A percentile compares a stretch with the other conserved stretches of the same genome.
phyloP scores from a whole-genome alignment of 92 coral and sea anemone genomes.

The Heliopora coerulea region DNA sequence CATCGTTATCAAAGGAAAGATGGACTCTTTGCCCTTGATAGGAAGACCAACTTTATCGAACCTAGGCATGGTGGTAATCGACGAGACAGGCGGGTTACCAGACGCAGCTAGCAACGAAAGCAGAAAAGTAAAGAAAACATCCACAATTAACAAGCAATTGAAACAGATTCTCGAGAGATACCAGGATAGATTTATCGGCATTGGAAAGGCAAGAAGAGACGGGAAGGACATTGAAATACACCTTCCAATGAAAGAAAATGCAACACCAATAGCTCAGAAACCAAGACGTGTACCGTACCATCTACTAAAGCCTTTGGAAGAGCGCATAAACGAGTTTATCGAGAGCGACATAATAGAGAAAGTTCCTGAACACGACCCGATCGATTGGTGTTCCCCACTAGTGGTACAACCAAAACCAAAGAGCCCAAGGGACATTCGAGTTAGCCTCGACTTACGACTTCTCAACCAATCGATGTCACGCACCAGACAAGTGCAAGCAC shows the following conservation, averaged over 20 bases:
- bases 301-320: conserved; percentile 39
- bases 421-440: conserved; percentile 54
- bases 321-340: neutral
- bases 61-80: conserved; percentile 49
- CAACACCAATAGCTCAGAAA: conserved; percentile 33
- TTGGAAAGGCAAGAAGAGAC: conserved; percentile 41
- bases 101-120: conserved; percentile 32
- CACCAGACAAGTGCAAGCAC: conserved; percentile 56
- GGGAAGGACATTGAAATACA: conserved; percentile 22
- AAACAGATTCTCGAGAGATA: neutral
- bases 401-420: conserved; percentile 60
- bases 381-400: conserved; percentile 46
- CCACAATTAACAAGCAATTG: neutral
- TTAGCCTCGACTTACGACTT: conserved; percentile 40
- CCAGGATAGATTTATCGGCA: conserved; percentile 23
- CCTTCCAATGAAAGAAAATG: conserved; percentile 27
- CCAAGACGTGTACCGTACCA: conserved; percentile 42
- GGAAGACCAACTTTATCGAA: conserved; percentile 54
- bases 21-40: conserved; percentile 24
- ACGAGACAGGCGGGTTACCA: conserved; percentile 52
- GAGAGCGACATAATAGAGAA: conserved; percentile 44
- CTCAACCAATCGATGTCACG: conserved; percentile 56
- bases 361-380: conserved; percentile 53
- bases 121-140: too few species aligned
- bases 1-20: conserved; percentile 34